These are phyloP conservation scores for Leucosticte australis DNA, from an alignment of 2,113 vertebrate genomes.

Conservation along the genomic window DNA sequence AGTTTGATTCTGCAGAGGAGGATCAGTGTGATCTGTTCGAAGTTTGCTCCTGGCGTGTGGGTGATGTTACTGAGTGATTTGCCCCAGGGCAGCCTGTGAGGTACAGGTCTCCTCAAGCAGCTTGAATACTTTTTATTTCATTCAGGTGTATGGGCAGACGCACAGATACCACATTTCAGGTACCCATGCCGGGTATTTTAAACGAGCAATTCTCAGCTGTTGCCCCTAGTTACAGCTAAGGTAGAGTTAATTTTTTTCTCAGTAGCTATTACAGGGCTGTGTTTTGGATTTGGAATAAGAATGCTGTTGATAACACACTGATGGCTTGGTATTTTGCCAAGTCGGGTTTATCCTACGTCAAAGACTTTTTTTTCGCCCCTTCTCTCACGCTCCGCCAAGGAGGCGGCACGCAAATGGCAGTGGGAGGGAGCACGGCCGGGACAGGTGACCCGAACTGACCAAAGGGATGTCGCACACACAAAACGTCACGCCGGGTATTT, in stretches of 20 bases:
- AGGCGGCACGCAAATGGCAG: background rate
- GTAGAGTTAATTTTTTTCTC: background rate
- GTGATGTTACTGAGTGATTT: too few species aligned
- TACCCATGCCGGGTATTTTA: too few species aligned
- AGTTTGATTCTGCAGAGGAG: background rate
- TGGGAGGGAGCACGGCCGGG: background rate
- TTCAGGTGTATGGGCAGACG: too few species aligned
- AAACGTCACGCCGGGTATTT: fast-evolving
- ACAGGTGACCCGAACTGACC: background rate
- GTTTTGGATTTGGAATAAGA: background rate
- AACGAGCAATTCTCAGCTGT: background rate
- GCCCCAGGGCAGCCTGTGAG: background rate
- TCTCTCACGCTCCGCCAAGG: too few species aligned
- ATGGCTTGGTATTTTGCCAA: background rate
- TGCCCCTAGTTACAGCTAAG: background rate
- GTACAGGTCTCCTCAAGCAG: too few species aligned
- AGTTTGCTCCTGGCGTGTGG: background rate
- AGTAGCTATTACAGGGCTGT: background rate
- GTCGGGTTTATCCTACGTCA: background rate
- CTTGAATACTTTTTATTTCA: background rate
- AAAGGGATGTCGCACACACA: background rate
- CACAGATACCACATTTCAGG: too few species aligned
- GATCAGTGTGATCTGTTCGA: background rate
- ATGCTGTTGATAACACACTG: background rate
- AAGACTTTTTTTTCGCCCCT: fast-evolving